These are phyloP conservation scores for Trachythela sp. DNA, from an alignment of 64 coral and sea anemone genomes.

Conservation along the genomic window DNA sequence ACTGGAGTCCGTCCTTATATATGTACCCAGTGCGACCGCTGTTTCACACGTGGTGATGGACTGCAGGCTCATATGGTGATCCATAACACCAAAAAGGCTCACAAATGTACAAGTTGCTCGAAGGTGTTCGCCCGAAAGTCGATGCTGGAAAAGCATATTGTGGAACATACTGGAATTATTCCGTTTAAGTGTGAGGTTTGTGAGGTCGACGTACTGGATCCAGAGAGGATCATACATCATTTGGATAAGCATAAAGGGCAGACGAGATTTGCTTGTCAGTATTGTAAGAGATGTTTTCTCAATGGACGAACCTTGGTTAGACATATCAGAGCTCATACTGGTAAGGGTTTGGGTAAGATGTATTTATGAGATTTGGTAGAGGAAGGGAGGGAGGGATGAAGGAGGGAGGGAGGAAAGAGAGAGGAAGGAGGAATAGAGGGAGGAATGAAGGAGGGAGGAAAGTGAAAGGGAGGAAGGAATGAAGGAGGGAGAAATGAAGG, in stretches of 20 bases:
- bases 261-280: background rate
- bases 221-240: background rate
- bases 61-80: background rate
- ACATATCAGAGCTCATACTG: conserved; percentile 3
- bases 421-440: too few species aligned
- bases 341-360: background rate
- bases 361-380: too few species aligned
- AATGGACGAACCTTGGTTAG: background rate
- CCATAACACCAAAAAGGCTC: background rate
- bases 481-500: background rate
- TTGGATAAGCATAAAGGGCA: background rate
- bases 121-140: background rate
- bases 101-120: background rate
- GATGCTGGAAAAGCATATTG: background rate
- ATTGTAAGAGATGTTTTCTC: background rate
- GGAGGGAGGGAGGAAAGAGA: too few species aligned
- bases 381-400: too few species aligned
- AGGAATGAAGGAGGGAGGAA: background rate
- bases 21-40: background rate
- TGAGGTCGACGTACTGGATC: background rate
- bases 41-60: background rate
- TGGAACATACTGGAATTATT: background rate
- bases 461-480: background rate
- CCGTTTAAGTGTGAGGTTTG: background rate
- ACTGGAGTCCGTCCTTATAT: background rate